Evolutionary conservation across 2,113 vertebrate species (phyloP), one percentile per base, ranked within the genome.

Genomic region (Chrysochloris asiatica): DNA sequence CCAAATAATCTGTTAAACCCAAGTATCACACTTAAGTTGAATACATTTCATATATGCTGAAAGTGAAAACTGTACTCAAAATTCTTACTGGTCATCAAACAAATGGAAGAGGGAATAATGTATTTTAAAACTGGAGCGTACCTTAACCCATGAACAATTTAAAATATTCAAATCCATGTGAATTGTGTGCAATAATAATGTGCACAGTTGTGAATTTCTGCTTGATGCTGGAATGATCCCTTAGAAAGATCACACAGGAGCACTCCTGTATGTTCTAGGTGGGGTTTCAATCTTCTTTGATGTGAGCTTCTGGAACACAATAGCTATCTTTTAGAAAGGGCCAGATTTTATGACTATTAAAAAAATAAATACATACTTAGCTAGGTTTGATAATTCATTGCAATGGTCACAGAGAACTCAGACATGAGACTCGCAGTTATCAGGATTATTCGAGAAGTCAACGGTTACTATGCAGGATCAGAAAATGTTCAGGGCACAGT

Each of bases 221-320:
- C 24, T 16, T 47, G 21, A 13, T 54, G 6, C n/a, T 78, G 19
- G 38, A n/a, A 19, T 54, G 1, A 56, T 43, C 14, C 16, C 54
- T 9, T 13, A 80, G 24, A 47, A 90, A 47, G 16, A n/a, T 10
- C n/a, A n/a, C n/a, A n/a, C 22, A 28, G 45, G 36, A 77, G 7
- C 65, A 47, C 21, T 22, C 47, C 33, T 28, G 5, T 13, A 16
- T 9, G 1, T 30, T 6, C 14, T 38, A 38, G 13, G 41, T 43
- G 16, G 3, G 30, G 3, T 28, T 65, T 61, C 12, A 41, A 13
- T 30, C 8, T 11, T 50, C 2, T 8, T 16, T 41, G 26, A 71
- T 41, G 16, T 7, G 43, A 24, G 9, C 24, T 73, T 4, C n/a
- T 24, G 4, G 11, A 56, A 1, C 2, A 0, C 2, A 13, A 9